Evolutionary conservation across 2,888 invertebrate genomes (phyloP).

Genomic region (Tenthredo distinguenda): DNA sequence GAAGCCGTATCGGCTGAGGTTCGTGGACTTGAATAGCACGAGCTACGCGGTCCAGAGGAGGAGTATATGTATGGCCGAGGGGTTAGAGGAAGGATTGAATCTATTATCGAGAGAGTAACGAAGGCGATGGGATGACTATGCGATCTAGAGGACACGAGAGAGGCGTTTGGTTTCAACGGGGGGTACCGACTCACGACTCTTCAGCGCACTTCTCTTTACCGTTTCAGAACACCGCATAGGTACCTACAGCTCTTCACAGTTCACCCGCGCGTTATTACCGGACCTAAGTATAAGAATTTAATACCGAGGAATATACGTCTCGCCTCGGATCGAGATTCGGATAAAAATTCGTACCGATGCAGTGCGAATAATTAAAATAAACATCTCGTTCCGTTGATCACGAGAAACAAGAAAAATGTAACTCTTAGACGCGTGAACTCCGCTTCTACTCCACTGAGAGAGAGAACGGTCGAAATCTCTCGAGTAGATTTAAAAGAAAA

Average conservation of each 20-base stretch:
- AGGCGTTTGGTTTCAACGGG: slow-evolving; percentile 74
- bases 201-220: slow-evolving; percentile 23
- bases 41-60: not conserved
- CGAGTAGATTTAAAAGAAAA: not conserved
- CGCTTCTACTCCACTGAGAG: not conserved
- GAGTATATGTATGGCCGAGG: slow-evolving; percentile 6
- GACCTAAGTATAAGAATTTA: not conserved
- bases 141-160: slow-evolving; percentile 70
- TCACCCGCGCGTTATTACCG: not conserved
- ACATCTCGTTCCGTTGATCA: not conserved
- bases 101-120: slow-evolving; percentile 60
- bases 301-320: not conserved
- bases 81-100: slow-evolving; percentile 56
- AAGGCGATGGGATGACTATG: slow-evolving; percentile 67
- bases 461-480: not conserved
- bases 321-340: not conserved
- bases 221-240: not conserved
- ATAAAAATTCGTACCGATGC: not conserved
- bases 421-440: not conserved
- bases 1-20: not conserved
- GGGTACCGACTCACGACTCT: slow-evolving; percentile 63
- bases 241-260: not conserved
- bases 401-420: not conserved
- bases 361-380: not conserved
- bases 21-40: slow-evolving; percentile 34